Evolutionary conservation across 2,797 vertebrate genomes (phyloP).

Genomic region (Pantherophis vulpinus): DNA sequence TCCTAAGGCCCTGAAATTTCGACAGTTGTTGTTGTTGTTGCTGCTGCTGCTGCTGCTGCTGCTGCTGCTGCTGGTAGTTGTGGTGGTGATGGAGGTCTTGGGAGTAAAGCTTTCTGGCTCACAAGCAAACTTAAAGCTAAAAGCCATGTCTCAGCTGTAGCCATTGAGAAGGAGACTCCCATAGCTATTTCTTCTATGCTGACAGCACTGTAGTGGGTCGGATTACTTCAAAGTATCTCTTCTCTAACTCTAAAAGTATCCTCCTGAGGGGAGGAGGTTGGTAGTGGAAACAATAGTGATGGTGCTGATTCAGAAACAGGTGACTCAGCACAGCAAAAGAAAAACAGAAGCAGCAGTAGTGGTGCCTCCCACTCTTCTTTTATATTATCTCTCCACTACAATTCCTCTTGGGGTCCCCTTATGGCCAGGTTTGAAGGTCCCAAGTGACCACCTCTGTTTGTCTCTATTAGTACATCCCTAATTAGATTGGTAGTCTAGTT

Average conservation of each 20-base stretch:
- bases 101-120: background rate
- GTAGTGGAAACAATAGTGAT: background rate
- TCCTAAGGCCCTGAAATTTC: background rate
- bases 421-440: background rate
- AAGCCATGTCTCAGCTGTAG: background rate
- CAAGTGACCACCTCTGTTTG: background rate
- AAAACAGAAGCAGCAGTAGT: background rate
- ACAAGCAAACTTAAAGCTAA: background rate
- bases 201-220: background rate
- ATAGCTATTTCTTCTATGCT: background rate
- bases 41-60: no score
- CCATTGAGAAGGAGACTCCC: background rate
- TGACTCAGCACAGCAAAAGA: background rate
- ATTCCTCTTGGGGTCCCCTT: background rate
- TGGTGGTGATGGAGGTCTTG: background rate
- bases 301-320: background rate
- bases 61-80: background rate
- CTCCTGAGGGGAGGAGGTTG: background rate
- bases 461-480: background rate
- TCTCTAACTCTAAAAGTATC: background rate
- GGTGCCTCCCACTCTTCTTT: background rate
- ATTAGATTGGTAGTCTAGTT: background rate
- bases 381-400: background rate
- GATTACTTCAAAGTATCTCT: background rate
- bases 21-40: background rate